These are phyloP conservation scores for Cnemophilus loriae DNA, from an alignment of 2,113 vertebrate genomes.

Conservation along the genomic window DNA sequence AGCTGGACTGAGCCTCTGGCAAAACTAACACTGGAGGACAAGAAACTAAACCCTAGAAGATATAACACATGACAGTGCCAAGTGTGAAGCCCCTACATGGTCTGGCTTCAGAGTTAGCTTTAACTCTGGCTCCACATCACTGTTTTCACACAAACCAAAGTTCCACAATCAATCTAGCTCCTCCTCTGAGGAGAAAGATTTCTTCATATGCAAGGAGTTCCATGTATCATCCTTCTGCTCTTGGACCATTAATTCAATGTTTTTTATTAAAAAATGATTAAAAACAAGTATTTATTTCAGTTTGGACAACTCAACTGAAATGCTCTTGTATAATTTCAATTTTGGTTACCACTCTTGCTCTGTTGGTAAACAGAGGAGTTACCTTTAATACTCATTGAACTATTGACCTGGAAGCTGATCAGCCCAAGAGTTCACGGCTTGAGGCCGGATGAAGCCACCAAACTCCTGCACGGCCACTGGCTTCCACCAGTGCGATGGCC, in stretches of 20 bases:
- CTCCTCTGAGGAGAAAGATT: background rate
- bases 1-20: background rate
- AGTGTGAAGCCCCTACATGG: background rate
- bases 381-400: background rate
- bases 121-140: background rate
- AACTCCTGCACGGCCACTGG: too few species aligned
- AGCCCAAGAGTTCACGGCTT: background rate
- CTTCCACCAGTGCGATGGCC: background rate
- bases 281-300: background rate
- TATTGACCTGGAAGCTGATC: background rate
- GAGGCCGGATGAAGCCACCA: background rate
- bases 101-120: background rate
- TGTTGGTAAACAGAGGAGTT: background rate
- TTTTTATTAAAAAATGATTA: background rate
- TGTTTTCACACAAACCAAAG: background rate
- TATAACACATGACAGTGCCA: background rate
- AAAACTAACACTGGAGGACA: background rate
- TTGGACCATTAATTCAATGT: background rate
- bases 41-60: background rate
- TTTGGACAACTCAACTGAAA: background rate
- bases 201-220: background rate
- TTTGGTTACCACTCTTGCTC: background rate
- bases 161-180: background rate
- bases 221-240: background rate
- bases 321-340: rapidly evolving